Evolutionary conservation across 2,888 invertebrate species (phyloP).

Genomic region (Quadroppia sp.): DNA sequence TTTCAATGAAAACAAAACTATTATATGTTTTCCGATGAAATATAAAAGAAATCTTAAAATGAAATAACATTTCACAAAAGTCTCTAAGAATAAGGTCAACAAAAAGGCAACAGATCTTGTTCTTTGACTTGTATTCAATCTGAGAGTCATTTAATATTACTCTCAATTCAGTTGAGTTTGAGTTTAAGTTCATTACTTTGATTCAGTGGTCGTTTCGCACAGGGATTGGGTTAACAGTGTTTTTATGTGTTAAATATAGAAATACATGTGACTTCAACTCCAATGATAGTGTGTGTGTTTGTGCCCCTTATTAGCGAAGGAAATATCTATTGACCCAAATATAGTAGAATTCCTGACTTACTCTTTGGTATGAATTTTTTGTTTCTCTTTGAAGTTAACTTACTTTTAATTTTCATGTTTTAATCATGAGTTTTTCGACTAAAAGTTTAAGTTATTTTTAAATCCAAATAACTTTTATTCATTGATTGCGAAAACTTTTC

Average conservation of each 20-base stretch:
- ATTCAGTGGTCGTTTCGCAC: background rate
- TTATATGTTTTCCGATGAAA: background rate
- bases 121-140: background rate
- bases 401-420: background rate
- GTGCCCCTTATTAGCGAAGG: constrained; percentile 12
- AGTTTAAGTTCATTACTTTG: constrained; percentile 1
- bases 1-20: background rate
- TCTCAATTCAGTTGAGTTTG: background rate
- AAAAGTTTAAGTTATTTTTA: too few species aligned
- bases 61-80: background rate
- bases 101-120: background rate
- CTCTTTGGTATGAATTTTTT: background rate
- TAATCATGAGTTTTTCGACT: too few species aligned
- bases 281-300: constrained; percentile 6
- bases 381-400: background rate
- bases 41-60: background rate
- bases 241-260: background rate
- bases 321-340: constrained; percentile 22
- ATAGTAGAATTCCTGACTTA: background rate
- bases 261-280: background rate
- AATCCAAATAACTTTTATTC: too few species aligned
- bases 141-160: background rate
- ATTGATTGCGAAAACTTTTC: too few species aligned
- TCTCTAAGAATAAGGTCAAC: background rate
- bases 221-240: background rate